phyloP scores from a whole-genome alignment of 2,888 invertebrate genomes.

The Pasiphila rectangulata region DNA sequence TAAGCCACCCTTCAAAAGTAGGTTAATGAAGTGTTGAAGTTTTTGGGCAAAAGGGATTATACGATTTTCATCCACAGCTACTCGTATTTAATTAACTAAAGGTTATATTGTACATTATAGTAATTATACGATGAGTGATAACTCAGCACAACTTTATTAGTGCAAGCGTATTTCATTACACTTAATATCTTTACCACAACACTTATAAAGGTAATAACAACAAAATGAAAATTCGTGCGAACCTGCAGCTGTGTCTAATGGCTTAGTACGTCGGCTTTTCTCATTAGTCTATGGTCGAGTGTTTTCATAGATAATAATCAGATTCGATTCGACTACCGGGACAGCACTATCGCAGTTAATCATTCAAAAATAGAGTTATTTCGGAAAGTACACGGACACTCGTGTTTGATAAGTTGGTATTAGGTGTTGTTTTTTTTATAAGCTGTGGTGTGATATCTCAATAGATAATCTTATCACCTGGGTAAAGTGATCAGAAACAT shows the following conservation, averaged over 20 bases:
- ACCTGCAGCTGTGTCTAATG: slow-evolving; percentile 50
- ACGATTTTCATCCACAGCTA: no score
- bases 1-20: no score
- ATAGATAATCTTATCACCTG: no score
- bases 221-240: slow-evolving; percentile 67
- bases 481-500: no score
- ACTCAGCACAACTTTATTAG: slow-evolving; percentile 45
- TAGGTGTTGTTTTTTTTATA: no score
- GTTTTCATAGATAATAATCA: slow-evolving; percentile 50
- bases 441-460: no score
- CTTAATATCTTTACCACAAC: slow-evolving; percentile 48
- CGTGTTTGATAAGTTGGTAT: neutral
- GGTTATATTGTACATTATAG: no score
- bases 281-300: slow-evolving; percentile 66
- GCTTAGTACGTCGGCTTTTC: slow-evolving; percentile 65
- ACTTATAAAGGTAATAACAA: slow-evolving; percentile 47
- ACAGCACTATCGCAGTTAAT: slow-evolving; percentile 46
- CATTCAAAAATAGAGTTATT: slow-evolving; percentile 36
- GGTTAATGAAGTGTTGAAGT: no score
- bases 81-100: no score
- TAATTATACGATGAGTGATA: no score
- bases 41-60: no score
- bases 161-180: slow-evolving; percentile 65
- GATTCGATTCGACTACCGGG: slow-evolving; percentile 55
- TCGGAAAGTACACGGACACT: slow-evolving; percentile 26